A percentile compares a stretch with the other conserved stretches of the same genome.
phyloP scores from a whole-genome alignment of 2,113 vertebrate species.

The Corynorhinus townsendii region DNA sequence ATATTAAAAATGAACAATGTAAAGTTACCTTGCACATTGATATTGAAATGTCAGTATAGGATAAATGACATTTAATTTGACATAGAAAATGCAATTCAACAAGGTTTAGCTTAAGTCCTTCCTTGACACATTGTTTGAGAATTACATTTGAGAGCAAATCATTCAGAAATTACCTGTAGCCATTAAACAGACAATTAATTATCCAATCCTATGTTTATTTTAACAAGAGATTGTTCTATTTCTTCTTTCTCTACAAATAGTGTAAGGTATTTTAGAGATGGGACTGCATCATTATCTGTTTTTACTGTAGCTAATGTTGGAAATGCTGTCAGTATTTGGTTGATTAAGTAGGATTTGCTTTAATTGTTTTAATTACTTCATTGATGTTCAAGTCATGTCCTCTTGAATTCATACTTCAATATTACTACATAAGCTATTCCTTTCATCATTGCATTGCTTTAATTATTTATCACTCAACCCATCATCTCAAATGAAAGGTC shows the following conservation, averaged over 20 bases:
- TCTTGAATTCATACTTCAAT: not conserved
- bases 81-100: not conserved
- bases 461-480: not conserved
- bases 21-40: not conserved
- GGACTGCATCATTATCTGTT: not conserved
- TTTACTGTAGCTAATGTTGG: not conserved
- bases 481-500: conserved; percentile 19
- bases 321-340: not conserved
- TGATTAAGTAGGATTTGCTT: conserved; percentile 22
- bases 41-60: not conserved
- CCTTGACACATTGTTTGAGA: not conserved
- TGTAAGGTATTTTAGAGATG: not conserved
- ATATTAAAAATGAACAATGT: conserved; percentile 15
- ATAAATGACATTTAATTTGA: not conserved
- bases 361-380: conserved; percentile 45
- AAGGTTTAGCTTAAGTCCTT: not conserved
- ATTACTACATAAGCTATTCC: not conserved
- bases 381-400: not conserved
- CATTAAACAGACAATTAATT: not conserved
- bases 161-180: not conserved
- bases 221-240: not conserved
- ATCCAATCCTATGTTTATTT: not conserved
- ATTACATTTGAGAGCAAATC: not conserved
- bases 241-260: not conserved
- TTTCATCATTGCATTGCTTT: conserved; percentile 11